A percentile compares a stretch with the other conserved stretches of the same genome.
Evolutionary conservation across 2,797 vertebrate species (phyloP).

Genomic region (Pachyuromys duprasi): DNA sequence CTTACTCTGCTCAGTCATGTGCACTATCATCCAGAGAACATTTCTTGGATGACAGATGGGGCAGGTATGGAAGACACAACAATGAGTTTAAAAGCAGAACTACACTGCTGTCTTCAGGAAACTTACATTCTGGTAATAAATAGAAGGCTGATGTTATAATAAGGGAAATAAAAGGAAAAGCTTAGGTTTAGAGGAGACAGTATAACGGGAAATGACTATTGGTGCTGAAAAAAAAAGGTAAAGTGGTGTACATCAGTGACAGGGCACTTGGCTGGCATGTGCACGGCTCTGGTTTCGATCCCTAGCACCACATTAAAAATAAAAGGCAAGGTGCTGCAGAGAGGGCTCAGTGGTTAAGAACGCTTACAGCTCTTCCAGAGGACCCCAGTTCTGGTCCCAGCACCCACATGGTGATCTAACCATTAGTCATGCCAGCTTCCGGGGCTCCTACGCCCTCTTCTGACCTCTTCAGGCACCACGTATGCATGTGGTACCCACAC

Average conservation of each 20-base stretch:
- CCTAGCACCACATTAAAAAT: not conserved
- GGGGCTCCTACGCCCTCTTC: not conserved
- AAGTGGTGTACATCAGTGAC: too few species aligned
- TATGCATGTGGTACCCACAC: too few species aligned
- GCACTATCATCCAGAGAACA: not conserved
- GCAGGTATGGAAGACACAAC: not conserved
- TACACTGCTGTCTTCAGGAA: not conserved
- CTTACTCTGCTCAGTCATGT: not conserved
- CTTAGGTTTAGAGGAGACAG: not conserved
- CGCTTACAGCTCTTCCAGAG: too few species aligned
- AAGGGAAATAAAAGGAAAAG: conserved; percentile 10
- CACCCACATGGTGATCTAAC: not conserved
- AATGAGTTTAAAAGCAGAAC: not conserved
- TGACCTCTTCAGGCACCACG: not conserved
- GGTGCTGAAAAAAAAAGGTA: not conserved
- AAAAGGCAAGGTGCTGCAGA: not conserved
- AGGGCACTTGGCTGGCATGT: not conserved
- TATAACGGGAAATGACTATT: not conserved
- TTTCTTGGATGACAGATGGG: not conserved
- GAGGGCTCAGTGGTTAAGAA: not conserved
- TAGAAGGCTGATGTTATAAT: not conserved
- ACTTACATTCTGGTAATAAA: conserved; percentile 31
- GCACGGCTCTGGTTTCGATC: not conserved
- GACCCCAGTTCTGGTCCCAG: not conserved
- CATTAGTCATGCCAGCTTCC: not conserved